Base-by-base conservation (phyloP, 2,113 vertebrate species). In the Calypte anna region DNA sequence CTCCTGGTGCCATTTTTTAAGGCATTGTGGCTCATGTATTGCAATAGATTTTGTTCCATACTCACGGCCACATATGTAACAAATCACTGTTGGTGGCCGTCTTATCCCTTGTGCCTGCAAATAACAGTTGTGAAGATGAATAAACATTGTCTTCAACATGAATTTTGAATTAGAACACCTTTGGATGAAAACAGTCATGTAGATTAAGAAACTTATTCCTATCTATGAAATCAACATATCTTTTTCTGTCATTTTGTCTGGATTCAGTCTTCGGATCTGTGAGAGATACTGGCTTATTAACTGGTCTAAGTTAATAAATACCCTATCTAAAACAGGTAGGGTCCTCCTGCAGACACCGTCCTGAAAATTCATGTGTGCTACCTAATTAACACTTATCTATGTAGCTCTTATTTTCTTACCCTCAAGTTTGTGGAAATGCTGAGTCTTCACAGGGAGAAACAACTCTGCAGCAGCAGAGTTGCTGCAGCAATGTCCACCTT, bases 21-120 rank as follows among this genome's bases (percentile, higher is more conserved):
- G 89, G 85, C 98, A 98, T 14, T 98, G 98, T 79, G 98, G 98
- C 62, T 98, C 97, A 93, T 98, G 98, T 76, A 98, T 98, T 69
- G 89, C 43, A 48, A 98, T 97, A 24, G 98, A 98, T 91, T 97
- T 97, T 78, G 98, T 98, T 94, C 98, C 98, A 38, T 98, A 98
- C 69, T 98, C 97, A 93, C 87, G 94, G 23, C 98, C 97, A 94
- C 98, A 98, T 86, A 98, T 91, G 70, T 98, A 98, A 94, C 97
- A 98, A 92, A 98, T 64, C 64, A 98, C 46, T 62, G 97, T 95
- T 93, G 92, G 96, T 79, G 98, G 98, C 24, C 30, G 28, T 69
- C 90, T 97, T 92, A 86, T 22, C 69, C 93, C 82, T 92, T 86
- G 82, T 85, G 92, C 69, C 98, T 98, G 94, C 50, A 93, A 96